Evolutionary conservation across 2,888 invertebrate genomes (phyloP).

Genomic region (Eristalis intricaria): DNA sequence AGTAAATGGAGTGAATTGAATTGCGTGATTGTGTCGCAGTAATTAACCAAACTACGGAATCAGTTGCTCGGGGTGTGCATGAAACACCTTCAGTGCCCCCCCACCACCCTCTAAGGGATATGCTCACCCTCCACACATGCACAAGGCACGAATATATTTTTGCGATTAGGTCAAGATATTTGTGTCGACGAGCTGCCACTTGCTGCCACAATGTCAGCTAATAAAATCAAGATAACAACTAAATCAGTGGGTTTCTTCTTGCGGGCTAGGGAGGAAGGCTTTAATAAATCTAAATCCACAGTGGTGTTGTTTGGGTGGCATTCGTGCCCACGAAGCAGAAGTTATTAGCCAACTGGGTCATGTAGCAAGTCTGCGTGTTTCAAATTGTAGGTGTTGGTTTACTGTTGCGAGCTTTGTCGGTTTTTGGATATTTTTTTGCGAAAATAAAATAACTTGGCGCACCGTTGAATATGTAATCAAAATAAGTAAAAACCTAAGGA

Average conservation of each 20-base stretch:
- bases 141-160: not conserved
- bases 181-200: constrained; percentile 21
- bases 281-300: not conserved
- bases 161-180: constrained; percentile 13
- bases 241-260: constrained; percentile 17
- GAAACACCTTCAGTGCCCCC: not conserved
- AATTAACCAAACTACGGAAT: constrained; percentile 49
- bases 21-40: constrained; percentile 66
- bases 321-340: constrained; percentile 39
- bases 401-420: not conserved
- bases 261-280: not conserved
- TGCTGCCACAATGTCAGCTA: constrained; percentile 39
- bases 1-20: constrained; percentile 24
- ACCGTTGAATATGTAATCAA: not conserved
- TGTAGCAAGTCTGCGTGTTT: constrained; percentile 13
- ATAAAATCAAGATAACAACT: constrained; percentile 50
- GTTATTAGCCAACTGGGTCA: constrained; percentile 52
- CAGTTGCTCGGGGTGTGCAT: not conserved
- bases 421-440: not conserved
- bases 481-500: not conserved
- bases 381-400: constrained; percentile 7
- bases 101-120: not conserved
- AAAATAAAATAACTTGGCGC: not conserved
- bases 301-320: constrained; percentile 1
- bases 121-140: not conserved